Base-by-base conservation (phyloP, 2,113 vertebrate species). In the Ochotona princeps region DNA sequence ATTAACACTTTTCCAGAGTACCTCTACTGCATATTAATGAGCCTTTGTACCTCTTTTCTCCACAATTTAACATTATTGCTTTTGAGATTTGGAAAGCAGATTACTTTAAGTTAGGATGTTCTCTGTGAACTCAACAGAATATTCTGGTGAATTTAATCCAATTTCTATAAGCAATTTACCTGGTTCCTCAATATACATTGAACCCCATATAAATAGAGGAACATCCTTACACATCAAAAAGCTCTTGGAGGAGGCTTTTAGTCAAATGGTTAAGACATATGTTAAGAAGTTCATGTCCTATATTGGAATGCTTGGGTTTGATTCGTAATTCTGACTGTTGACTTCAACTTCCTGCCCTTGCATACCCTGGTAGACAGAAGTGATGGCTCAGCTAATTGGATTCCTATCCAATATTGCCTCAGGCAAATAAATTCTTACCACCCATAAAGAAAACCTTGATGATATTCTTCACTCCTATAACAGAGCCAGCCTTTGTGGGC, bases 11-110 rank as follows among this genome's bases (percentile, higher is more conserved):
- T 60, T 5, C 57, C 28, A 92, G 8, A 57, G 60, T 86, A 47
- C 73, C 25, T 69, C 57, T 88, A 3, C 88, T 87, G 80, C 28
- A 49, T 80, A 30, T 72, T 91, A 75, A 75, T 91, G 61, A 61
- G 60, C 32, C 18, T 20, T 11, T 80, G 21, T 67, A 54, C 4
- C 25, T 66, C 51, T 93, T 8, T 75, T 49, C 78, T 67, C 14
- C 54, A 83, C n/a, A 49, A 65, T 1, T 61, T 69, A 92, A 79
- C 32, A 26, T 92, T 20, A 76, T 21, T 54, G 61, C 18, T 83
- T 80, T 67, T 73, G 35, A 54, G 35, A 49, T 78, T n/a, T 73
- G 66, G 66, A 83, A 44, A 8, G 21, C 17, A 81, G 17, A 70
- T 91, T 60, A 91, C 30, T 2, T 76, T 65, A 78, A 63, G 35